Evolutionary conservation across 1,140 invertebrate species (phyloP).

Genomic region (Bacillus rossius): DNA sequence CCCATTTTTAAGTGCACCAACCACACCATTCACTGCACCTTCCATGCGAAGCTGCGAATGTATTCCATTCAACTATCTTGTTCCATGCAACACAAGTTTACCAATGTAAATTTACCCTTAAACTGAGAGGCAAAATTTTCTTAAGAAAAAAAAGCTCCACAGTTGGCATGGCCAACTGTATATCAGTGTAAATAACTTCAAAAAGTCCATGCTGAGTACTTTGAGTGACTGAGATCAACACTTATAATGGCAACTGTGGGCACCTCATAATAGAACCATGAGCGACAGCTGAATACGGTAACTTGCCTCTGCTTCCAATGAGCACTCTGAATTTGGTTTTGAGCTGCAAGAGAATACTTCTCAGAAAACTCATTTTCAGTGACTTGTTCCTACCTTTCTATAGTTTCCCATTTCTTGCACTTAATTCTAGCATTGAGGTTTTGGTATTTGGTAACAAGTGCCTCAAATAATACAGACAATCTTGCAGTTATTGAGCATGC

Average conservation of each 20-base stretch:
- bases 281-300: slow-evolving; percentile 7
- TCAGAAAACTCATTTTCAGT: slow-evolving; percentile 15
- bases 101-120: slow-evolving; percentile 27
- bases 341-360: slow-evolving; percentile 27
- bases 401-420: background rate
- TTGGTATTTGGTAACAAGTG: background rate
- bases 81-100: slow-evolving; percentile 25
- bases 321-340: slow-evolving; percentile 26
- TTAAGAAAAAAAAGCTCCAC: slow-evolving; percentile 12
- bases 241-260: background rate
- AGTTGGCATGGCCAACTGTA: background rate
- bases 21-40: slow-evolving; percentile 24
- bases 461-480: background rate
- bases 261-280: background rate
- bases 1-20: slow-evolving; percentile 21
- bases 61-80: slow-evolving; percentile 29
- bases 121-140: slow-evolving; percentile 29
- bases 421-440: background rate
- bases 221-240: slow-evolving; percentile 5
- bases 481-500: background rate
- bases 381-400: background rate
- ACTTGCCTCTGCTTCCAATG: slow-evolving; percentile 21
- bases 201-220: slow-evolving; percentile 1
- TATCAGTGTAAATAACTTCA: background rate
- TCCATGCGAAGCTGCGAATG: slow-evolving; percentile 31